Evolutionary conservation across 2,113 vertebrate genomes (phyloP).

Genomic region (Oxygymnocypris stewartii): DNA sequence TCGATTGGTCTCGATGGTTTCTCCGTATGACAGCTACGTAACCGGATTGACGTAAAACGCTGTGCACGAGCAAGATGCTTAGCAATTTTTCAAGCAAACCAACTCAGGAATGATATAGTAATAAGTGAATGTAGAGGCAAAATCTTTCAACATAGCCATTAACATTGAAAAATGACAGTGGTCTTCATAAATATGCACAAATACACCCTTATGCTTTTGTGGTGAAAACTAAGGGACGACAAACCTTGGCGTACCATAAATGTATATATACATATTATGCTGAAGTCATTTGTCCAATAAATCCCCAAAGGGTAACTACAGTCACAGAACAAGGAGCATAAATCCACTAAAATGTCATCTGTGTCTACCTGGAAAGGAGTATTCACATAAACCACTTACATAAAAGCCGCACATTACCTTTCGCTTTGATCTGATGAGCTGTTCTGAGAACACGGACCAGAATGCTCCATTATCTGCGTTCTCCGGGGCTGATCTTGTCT

Average conservation of each 20-base stretch:
- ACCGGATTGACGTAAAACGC: not conserved
- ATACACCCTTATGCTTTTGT: not conserved
- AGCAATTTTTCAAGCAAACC: not conserved
- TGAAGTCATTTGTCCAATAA: slow-evolving; percentile 21
- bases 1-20: not conserved
- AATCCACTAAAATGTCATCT: slow-evolving; percentile 17
- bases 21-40: not conserved
- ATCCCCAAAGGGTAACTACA: slow-evolving; percentile 27
- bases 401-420: slow-evolving; percentile 7
- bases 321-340: slow-evolving; percentile 10
- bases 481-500: slow-evolving; percentile 32
- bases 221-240: not conserved
- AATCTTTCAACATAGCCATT: not conserved
- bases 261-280: slow-evolving; percentile 7
- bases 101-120: not conserved
- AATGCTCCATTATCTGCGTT: slow-evolving; percentile 22
- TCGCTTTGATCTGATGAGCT: not conserved
- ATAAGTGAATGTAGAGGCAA: not conserved
- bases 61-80: too few relatives aligned
- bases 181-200: not conserved
- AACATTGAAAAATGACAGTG: not conserved
- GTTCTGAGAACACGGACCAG: not conserved
- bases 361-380: not conserved
- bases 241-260: not conserved
- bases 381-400: slow-evolving; percentile 21